These are phyloP conservation scores for Hydractinia echinata DNA, from an alignment of 30 jellyfish, hydroid and myxozoan genomes.

Conservation along the genomic window DNA sequence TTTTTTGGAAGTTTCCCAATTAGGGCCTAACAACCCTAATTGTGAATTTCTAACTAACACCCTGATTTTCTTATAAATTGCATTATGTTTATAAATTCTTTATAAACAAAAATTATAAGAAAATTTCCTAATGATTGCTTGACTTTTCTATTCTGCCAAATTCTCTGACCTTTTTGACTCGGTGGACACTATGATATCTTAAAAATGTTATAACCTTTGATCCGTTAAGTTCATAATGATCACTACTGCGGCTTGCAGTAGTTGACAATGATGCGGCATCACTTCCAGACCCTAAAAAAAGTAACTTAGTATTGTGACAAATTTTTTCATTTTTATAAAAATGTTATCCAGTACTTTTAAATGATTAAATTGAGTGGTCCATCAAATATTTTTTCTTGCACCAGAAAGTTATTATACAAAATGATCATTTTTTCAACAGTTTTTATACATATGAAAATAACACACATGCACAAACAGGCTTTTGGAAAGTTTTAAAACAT, in stretches of 20 bases:
- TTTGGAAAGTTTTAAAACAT: too few species aligned
- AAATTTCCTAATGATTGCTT: not conserved
- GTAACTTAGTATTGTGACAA: not conserved
- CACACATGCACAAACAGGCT: too few species aligned
- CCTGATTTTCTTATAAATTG: too few species aligned
- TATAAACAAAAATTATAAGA: not conserved
- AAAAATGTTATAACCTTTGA: slow-evolving; percentile 38
- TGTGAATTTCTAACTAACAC: too few species aligned
- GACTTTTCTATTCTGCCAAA: not conserved
- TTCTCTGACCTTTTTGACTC: not conserved
- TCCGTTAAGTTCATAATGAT: slow-evolving; percentile 56
- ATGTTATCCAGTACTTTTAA: not conserved
- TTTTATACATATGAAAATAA: too few species aligned
- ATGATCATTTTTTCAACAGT: too few species aligned
- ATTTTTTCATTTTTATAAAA: not conserved
- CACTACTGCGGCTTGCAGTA: slow-evolving; percentile 59
- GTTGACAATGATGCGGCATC: slow-evolving; percentile 80
- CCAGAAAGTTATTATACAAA: too few species aligned
- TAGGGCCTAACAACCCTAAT: too few species aligned
- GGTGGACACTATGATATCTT: not conserved
- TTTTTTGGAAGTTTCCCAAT: too few species aligned
- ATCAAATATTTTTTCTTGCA: not conserved
- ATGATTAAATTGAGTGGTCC: not conserved
- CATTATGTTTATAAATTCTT: too few species aligned
- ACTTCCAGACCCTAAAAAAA: slow-evolving; percentile 62